Conservation (phyloP, 64 coral and sea anemone species). For the Montipora sp. region DNA sequence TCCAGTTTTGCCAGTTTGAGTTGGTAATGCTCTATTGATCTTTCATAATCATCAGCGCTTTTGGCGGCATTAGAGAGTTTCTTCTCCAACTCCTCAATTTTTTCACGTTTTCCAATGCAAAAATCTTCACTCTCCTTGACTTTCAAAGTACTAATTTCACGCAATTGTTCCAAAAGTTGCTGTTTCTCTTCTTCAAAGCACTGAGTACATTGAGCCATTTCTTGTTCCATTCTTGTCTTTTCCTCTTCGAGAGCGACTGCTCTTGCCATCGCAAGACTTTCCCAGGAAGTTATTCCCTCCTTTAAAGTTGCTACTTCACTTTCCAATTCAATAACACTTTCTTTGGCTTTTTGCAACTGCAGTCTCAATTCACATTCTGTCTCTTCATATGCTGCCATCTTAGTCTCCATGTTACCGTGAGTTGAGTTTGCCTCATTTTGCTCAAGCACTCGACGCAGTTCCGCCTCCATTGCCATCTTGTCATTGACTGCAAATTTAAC, state of each 20-base stretch:
- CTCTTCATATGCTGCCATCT: background rate
- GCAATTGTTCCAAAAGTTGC: background rate
- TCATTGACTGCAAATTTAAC: background rate
- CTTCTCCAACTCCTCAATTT: constrained; percentile 10
- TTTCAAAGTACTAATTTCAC: constrained; percentile 33
- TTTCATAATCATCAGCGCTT: background rate
- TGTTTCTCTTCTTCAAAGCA: background rate
- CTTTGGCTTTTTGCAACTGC: background rate
- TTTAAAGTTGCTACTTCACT: background rate
- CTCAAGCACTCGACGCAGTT: constrained; percentile 16
- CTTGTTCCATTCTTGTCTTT: background rate
- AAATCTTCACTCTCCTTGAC: constrained; percentile 25
- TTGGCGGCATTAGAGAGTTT: background rate
- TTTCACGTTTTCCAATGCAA: background rate
- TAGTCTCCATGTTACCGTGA: background rate
- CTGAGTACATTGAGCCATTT: background rate
- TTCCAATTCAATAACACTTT: background rate
- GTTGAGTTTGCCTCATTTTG: background rate
- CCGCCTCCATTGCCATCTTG: background rate
- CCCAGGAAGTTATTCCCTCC: background rate
- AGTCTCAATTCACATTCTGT: background rate
- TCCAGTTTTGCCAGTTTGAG: constrained; percentile 14
- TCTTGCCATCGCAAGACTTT: constrained; percentile 3
- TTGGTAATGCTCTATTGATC: background rate
- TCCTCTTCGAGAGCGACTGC: background rate